phyloP scores from a whole-genome alignment of 2,888 invertebrate species.

The Drosophila nigricruria region DNA sequence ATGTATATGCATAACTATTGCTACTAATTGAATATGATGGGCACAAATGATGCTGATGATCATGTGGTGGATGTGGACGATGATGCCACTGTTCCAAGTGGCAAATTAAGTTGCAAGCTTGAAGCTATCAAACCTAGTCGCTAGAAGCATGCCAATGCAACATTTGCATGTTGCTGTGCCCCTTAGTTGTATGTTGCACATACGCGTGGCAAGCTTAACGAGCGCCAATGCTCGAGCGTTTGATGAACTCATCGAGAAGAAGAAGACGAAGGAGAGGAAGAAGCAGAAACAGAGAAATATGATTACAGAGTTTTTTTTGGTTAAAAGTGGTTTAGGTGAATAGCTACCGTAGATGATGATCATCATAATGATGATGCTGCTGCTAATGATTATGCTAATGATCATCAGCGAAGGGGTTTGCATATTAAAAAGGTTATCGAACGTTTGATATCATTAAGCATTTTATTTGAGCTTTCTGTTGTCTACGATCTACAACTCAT shows the following conservation, averaged over 20 bases:
- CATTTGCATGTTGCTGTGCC: slow-evolving; percentile 2
- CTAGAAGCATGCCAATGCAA: background rate
- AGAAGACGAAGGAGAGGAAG: background rate
- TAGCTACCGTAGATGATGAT: slow-evolving; percentile 63
- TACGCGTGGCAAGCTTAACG: slow-evolving; percentile 52
- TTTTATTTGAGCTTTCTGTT: slow-evolving; percentile 58
- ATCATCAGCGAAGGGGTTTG: slow-evolving; percentile 57
- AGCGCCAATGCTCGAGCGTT: slow-evolving; percentile 69
- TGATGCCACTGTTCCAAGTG: slow-evolving; percentile 21
- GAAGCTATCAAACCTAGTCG: background rate
- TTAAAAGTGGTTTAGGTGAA: slow-evolving; percentile 33
- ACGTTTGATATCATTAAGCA: slow-evolving; percentile 83
- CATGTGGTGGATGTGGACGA: background rate
- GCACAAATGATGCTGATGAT: slow-evolving; percentile 65
- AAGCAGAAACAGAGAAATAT: slow-evolving; percentile 6
- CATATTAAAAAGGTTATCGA: slow-evolving; percentile 83
- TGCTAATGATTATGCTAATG: slow-evolving; percentile 33
- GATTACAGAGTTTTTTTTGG: slow-evolving; percentile 2
- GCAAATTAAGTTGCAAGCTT: slow-evolving; percentile 8
- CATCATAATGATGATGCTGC: slow-evolving; percentile 35
- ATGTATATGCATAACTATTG: slow-evolving; percentile 47
- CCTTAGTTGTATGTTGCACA: slow-evolving; percentile 28
- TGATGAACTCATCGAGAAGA: slow-evolving; percentile 64
- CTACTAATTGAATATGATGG: slow-evolving; percentile 78
- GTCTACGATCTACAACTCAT: slow-evolving; percentile 42